These are phyloP conservation scores for Schizotus pectinicornis DNA, from an alignment of 2,888 invertebrate genomes.

Conservation along the genomic window DNA sequence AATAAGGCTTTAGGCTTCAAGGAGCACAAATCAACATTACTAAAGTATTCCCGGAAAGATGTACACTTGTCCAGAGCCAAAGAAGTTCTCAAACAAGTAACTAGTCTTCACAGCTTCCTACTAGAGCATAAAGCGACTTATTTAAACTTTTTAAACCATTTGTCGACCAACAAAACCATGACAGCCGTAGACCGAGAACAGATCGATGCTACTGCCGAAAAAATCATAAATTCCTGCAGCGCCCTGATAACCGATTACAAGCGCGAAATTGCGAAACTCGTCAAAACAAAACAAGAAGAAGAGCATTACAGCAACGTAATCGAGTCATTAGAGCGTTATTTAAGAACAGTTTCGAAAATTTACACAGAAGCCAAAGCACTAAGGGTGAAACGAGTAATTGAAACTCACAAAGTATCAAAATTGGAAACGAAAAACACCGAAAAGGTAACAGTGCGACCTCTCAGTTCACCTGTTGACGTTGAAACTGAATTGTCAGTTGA, in stretches of 20 bases:
- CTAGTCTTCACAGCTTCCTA: slow-evolving; percentile 79
- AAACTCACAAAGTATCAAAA: slow-evolving; percentile 80
- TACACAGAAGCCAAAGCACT: slow-evolving; percentile 89
- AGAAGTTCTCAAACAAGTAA: slow-evolving; percentile 80
- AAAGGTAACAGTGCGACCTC: slow-evolving; percentile 1
- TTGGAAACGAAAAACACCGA: slow-evolving; percentile 60
- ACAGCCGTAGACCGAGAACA: slow-evolving; percentile 84
- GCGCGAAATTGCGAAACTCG: slow-evolving; percentile 65
- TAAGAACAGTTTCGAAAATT: slow-evolving; percentile 85
- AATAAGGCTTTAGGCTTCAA: slow-evolving; percentile 69
- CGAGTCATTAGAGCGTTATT: slow-evolving; percentile 77
- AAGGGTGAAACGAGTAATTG: slow-evolving; percentile 83
- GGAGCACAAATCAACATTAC: slow-evolving; percentile 50
- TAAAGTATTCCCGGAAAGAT: slow-evolving; percentile 61
- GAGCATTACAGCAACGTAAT: slow-evolving; percentile 81
- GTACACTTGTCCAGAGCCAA: slow-evolving; percentile 73
- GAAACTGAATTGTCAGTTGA: slow-evolving; percentile 79
- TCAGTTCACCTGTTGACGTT: slow-evolving; percentile 49
- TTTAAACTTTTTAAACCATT: slow-evolving; percentile 78
- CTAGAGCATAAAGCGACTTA: slow-evolving; percentile 85
- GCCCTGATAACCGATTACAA: slow-evolving; percentile 78
- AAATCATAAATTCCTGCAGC: slow-evolving; percentile 81
- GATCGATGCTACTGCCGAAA: slow-evolving; percentile 85
- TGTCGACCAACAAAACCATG: slow-evolving; percentile 74
- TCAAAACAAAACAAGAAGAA: slow-evolving; percentile 68